Evolutionary conservation across 2,888 invertebrate species (phyloP), one percentile per base, ranked within the genome.

Genomic region (Callyntrura sp.): DNA sequence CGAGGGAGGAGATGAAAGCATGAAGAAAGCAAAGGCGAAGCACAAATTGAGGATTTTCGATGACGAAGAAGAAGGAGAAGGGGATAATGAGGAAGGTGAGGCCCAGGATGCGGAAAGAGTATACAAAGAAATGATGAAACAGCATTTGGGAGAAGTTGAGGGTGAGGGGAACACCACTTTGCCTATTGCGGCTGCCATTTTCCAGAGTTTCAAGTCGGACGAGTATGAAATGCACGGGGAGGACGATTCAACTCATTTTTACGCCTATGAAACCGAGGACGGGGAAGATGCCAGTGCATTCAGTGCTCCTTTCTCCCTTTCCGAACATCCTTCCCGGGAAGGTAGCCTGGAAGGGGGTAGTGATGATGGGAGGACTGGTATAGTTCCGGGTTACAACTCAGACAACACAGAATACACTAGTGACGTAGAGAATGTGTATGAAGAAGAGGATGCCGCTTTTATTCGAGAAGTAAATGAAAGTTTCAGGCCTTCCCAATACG

Each of bases 261-360:
- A 94, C 94, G 83, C 94, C 82, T 84, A 95, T 95, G 82, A 95
- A 94, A 76, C 94, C 95, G 78, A 93, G 86, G 14, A 91, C 90
- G 60, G 70, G 91, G 5, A 94, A 94, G 88, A 94, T 94, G 76
- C 83, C 3, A 83, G 76, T 43, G 83, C 43, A 0, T 62, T 78
- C 43, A 89, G 89, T 55, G 76, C 89, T 8, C 89, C 89, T 25
- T 89, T 89, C 51, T 62, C 84, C 14, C 14, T 84, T 35, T 84
- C 89, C 8, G 83, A 82, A 43, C 65, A 57, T 0, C 60, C 25
- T 5, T 83, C 83, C 17, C 6, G 20, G 4, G 62, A 79, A 48
- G 76, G 45, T 2, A 60, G 20, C 17, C 8, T 20, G 20, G 76
- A 28, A 73, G 73, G 23, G 12, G 48, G 48, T 4, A 43, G 43